A percentile compares a stretch with the other conserved stretches of the same genome.
These are phyloP conservation scores for Pantherophis vulpinus DNA, from an alignment of 2,797 vertebrate species.

Conservation along the genomic window DNA sequence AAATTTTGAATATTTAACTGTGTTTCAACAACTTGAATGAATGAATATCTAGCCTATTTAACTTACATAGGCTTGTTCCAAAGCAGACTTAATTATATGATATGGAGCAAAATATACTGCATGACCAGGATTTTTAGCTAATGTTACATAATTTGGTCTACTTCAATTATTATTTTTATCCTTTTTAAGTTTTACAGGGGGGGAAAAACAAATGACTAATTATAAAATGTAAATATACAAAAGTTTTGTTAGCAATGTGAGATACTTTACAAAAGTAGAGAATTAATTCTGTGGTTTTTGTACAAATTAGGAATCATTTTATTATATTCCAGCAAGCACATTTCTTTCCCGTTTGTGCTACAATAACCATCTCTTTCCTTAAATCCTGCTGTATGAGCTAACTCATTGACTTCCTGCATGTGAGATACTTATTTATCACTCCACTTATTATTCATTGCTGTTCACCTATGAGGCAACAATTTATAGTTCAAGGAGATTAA, in stretches of 20 bases:
- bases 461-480: neutral
- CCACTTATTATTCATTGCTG: neutral
- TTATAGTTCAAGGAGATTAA: neutral
- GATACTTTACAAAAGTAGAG: neutral
- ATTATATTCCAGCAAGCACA: neutral
- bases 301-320: neutral
- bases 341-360: neutral
- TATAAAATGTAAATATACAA: neutral
- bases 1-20: neutral
- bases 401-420: neutral
- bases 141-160: neutral
- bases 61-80: neutral
- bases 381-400: neutral
- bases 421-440: neutral
- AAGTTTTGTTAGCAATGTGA: neutral
- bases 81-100: neutral
- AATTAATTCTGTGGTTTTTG: neutral
- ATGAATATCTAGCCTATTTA: neutral
- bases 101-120: neutral
- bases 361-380: neutral
- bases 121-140: neutral
- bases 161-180: neutral
- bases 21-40: neutral
- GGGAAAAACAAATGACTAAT: neutral
- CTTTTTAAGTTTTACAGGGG: neutral